phyloP scores from a whole-genome alignment of 2,888 invertebrate genomes.

The Pheosia tremula region DNA sequence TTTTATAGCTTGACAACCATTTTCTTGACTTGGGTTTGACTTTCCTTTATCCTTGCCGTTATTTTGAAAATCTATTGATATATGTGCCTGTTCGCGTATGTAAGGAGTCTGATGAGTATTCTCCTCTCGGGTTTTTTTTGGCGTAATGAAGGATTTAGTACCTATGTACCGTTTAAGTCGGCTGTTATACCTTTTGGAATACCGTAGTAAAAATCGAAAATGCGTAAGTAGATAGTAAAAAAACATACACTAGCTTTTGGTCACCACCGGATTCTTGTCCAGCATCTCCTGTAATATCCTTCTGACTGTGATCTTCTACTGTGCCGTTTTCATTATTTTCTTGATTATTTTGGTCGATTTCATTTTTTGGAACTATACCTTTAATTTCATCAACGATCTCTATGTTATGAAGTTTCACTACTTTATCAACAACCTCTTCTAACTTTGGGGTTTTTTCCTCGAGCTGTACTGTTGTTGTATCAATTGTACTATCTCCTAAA shows the following conservation, averaged over 20 bases:
- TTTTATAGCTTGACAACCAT: too few relatives aligned
- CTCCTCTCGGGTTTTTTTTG: too few relatives aligned
- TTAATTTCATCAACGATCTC: conserved; percentile 17
- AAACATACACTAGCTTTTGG: conserved; percentile 8
- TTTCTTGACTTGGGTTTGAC: too few relatives aligned
- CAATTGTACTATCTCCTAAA: conserved; percentile 21
- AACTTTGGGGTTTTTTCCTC: conserved; percentile 57
- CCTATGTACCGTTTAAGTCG: too few relatives aligned
- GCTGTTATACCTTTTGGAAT: too few relatives aligned
- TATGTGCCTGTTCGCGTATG: too few relatives aligned
- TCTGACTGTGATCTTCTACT: conserved; percentile 13
- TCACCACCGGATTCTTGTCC: conserved; percentile 10
- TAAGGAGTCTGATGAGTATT: too few relatives aligned
- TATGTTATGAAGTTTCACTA: conserved; percentile 45
- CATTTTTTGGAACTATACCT: conserved; percentile 9
- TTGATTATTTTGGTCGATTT: conserved; percentile 4
- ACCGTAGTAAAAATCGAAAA: too few relatives aligned
- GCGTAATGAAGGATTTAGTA: too few relatives aligned
- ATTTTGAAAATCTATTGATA: too few relatives aligned
- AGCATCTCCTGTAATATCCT: conserved; percentile 11
- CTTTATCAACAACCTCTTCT: conserved; percentile 67
- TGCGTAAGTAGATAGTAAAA: not conserved
- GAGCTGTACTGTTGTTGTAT: conserved; percentile 14
- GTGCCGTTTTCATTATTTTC: conserved; percentile 17
- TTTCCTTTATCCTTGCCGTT: too few relatives aligned